Evolutionary conservation across 1,140 invertebrate species (phyloP).

Genomic region (Drosophila trapezifrons): DNA sequence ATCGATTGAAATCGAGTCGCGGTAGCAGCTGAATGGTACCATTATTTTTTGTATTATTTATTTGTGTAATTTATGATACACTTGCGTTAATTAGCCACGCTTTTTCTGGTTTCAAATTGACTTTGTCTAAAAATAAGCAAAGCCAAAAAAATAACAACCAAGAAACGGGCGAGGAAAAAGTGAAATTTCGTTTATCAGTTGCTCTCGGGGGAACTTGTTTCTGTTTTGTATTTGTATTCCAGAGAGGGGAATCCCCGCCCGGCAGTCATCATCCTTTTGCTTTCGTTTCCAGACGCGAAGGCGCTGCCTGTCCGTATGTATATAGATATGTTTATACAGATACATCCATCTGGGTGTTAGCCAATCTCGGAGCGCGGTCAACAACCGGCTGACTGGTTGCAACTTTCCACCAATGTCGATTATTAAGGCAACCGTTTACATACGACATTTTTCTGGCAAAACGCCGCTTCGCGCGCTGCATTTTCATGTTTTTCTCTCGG

Average conservation of each 20-base stretch:
- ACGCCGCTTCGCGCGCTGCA: slow-evolving; percentile 1
- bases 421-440: slow-evolving; percentile 79
- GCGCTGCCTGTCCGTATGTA: slow-evolving; percentile 48
- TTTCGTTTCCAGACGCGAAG: slow-evolving; percentile 64
- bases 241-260: slow-evolving; percentile 12
- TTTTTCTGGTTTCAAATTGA: slow-evolving; percentile 40
- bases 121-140: slow-evolving; percentile 33
- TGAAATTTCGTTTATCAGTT: slow-evolving; percentile 59
- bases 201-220: slow-evolving; percentile 38
- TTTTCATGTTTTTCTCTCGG: slow-evolving; percentile 56
- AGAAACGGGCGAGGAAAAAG: slow-evolving; percentile 61
- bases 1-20: slow-evolving; percentile 1
- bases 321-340: background rate
- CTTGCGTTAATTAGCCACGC: slow-evolving; percentile 67
- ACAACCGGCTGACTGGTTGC: slow-evolving; percentile 57
- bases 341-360: slow-evolving; percentile 20
- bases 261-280: slow-evolving; percentile 68
- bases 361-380: slow-evolving; percentile 52
- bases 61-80: slow-evolving; percentile 38
- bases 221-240: background rate
- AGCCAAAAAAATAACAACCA: slow-evolving; percentile 12
- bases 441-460: slow-evolving; percentile 55
- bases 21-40: slow-evolving; percentile 21
- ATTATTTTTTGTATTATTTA: slow-evolving; percentile 31
- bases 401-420: slow-evolving; percentile 80